A percentile compares a stretch with the other conserved stretches of the same genome.
These are phyloP conservation scores for Rhinogobius similis DNA, from an alignment of 2,113 vertebrate species.

Conservation along the genomic window DNA sequence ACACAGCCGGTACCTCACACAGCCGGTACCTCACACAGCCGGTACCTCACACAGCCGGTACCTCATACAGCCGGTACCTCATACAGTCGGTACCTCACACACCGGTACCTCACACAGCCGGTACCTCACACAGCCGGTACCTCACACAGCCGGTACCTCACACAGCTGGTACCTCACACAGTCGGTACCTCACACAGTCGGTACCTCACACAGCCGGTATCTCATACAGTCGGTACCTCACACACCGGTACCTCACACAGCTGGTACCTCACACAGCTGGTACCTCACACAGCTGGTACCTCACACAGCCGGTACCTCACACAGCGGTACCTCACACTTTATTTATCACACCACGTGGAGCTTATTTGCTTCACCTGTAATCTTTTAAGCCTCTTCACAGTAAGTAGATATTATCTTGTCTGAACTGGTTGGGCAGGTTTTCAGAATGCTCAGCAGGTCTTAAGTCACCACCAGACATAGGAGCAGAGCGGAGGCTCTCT, in stretches of 20 bases:
- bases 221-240: conserved; percentile 87
- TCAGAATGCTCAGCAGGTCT: too few relatives aligned
- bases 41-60: conserved; percentile 69
- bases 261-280: conserved; percentile 98
- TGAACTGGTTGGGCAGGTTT: too few relatives aligned
- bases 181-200: conserved; percentile 96
- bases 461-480: too few relatives aligned
- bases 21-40: conserved; percentile 93
- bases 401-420: too few relatives aligned
- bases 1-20: conserved; percentile 86
- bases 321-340: too few relatives aligned
- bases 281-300: conserved; percentile 30
- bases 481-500: too few relatives aligned
- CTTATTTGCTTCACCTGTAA: too few relatives aligned
- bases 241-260: too few relatives aligned
- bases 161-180: too few relatives aligned
- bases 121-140: conserved; percentile 61
- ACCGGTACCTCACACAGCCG: conserved; percentile 94
- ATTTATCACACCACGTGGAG: too few relatives aligned
- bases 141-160: conserved; percentile 87
- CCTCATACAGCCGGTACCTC: too few relatives aligned
- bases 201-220: conserved; percentile 61
- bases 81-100: conserved; percentile 86
- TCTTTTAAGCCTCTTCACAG: too few relatives aligned
- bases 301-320: conserved; percentile 86